A percentile compares a stretch with the other conserved stretches of the same genome.
Evolutionary conservation across 2,797 vertebrate species (phyloP).

Genomic region (Galagoides demidoff): DNA sequence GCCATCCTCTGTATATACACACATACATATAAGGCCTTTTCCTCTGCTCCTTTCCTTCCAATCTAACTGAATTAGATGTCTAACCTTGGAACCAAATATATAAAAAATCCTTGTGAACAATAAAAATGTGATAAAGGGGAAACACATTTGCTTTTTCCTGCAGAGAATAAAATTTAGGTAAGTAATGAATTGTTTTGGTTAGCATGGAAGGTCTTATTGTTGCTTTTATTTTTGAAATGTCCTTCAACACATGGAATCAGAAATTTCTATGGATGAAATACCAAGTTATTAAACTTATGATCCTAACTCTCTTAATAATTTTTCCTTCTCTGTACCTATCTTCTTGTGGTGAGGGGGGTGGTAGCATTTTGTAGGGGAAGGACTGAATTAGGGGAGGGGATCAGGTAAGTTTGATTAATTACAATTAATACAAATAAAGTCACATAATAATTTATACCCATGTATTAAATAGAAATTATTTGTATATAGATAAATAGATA

Average conservation of each 20-base stretch:
- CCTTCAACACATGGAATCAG: background rate
- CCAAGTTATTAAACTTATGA: constrained; percentile 34
- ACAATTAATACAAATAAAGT: background rate
- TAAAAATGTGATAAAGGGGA: background rate
- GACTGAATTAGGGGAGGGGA: background rate
- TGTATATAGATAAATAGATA: too few relatives aligned
- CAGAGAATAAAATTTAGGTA: background rate
- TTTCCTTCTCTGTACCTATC: background rate
- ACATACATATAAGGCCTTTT: background rate
- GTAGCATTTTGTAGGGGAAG: background rate
- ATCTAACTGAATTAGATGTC: background rate
- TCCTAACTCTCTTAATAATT: background rate
- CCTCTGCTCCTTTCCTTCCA: background rate
- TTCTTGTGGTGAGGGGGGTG: background rate
- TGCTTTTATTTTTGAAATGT: constrained; percentile 60
- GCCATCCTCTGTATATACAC: too few relatives aligned
- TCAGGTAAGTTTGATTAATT: background rate
- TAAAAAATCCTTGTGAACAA: background rate
- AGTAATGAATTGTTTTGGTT: constrained; percentile 31
- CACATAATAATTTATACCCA: too few relatives aligned
- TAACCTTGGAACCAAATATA: background rate
- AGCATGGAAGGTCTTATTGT: background rate
- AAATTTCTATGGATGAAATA: background rate
- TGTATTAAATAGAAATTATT: too few relatives aligned
- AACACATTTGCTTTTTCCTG: background rate